phyloP scores from a whole-genome alignment of 53 echinoderm and acorn worm genomes.

The Actinopyga echinites region DNA sequence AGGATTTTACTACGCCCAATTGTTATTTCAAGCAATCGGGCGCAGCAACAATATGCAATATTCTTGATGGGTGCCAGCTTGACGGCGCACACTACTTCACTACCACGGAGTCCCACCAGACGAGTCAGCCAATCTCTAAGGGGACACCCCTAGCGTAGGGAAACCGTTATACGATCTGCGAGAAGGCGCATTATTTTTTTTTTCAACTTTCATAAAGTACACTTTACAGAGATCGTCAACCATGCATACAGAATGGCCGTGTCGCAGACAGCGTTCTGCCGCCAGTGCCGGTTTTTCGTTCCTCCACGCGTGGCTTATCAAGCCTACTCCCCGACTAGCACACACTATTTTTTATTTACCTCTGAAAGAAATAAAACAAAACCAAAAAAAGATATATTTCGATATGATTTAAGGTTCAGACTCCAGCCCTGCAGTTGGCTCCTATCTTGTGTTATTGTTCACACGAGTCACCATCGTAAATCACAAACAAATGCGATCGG shows the following conservation, averaged over 20 bases:
- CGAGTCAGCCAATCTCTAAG: too few relatives aligned
- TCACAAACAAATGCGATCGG: conserved; percentile 10
- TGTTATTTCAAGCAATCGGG: too few relatives aligned
- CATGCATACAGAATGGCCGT: background rate
- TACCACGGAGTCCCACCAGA: too few relatives aligned
- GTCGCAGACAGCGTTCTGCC: background rate
- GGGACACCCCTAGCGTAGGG: too few relatives aligned
- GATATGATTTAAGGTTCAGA: conserved; percentile 10
- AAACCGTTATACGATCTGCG: too few relatives aligned
- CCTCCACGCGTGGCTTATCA: conserved; percentile 35
- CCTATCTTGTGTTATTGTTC: conserved; percentile 31
- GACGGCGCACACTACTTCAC: too few relatives aligned
- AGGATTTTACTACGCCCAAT: too few relatives aligned
- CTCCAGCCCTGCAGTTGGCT: conserved; percentile 24
- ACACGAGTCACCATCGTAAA: conserved; percentile 17
- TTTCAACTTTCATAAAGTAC: too few relatives aligned
- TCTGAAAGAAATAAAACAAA: background rate
- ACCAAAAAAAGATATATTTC: background rate
- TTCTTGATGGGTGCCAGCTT: too few relatives aligned
- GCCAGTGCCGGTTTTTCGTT: conserved; percentile 5
- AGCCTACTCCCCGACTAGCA: background rate
- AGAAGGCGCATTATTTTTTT: too few relatives aligned
- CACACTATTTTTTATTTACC: background rate
- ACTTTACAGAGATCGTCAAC: background rate
- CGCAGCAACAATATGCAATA: too few relatives aligned